Evolutionary conservation across 2,888 invertebrate genomes (phyloP), one percentile per base, ranked within the genome.

Genomic region (Macrostomum cliftonense): DNA sequence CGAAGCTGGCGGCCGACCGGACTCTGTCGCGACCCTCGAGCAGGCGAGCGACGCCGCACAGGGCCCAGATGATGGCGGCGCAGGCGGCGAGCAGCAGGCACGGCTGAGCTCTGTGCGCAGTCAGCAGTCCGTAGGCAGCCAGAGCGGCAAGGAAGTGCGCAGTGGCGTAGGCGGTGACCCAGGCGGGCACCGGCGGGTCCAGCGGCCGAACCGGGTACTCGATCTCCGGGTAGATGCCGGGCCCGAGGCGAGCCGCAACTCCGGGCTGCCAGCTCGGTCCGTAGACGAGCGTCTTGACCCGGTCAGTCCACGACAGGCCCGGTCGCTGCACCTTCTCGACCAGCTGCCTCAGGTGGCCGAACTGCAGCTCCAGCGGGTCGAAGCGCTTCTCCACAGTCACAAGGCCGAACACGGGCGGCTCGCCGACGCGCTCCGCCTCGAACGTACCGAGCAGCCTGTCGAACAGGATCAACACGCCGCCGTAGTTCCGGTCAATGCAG

Each of bases 401-500:
- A 14, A 86, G 74, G 0, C 88, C 88, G 63, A 85, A 88, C 21
- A 84, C 77, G 28, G 86, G 82, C 28, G 58, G 56, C 59, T 83
- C 78, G 57, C 82, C 77, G 47, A 78, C 76, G 0, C 75, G 72
- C 68, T 85, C 85, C 1, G 79, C 76, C 54, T 77, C 77, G 70
- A 85, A 88, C 2, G 85, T 86, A 0, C 71, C 68, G 61, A 74
- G 74, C 54, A 73, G 54, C 53, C 67, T 58, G 56, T 73, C 73
- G 87, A 88, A 89, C 59, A 89, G 77, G 57, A 89, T 89, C 7
- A 89, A 76, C 0, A 83, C 79, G 0, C 87, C 88, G 0, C 82
- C 89, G 61, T 86, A 89, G 72, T 89, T 89, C 63, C 83, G 87
- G 64, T 89, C 88, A 57, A 89, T 75, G 60, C 87, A 89, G 65